Evolutionary conservation across 2,113 vertebrate species (phyloP).

Genomic region (Cnemophilus loriae): DNA sequence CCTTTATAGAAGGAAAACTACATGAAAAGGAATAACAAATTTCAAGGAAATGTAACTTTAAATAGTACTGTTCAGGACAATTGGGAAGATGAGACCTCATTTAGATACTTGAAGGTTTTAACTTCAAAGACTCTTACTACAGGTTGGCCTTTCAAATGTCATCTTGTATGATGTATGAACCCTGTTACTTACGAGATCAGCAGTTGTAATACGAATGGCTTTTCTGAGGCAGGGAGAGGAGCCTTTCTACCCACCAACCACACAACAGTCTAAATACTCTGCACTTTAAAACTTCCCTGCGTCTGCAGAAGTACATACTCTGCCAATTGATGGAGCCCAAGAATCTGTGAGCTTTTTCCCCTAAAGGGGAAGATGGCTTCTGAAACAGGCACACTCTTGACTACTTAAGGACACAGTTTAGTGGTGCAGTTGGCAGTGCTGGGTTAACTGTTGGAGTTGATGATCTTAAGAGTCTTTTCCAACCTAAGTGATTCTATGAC

Average conservation of each 20-base stretch:
- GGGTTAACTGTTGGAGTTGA: background rate
- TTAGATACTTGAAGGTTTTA: background rate
- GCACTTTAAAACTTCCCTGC: background rate
- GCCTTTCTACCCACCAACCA: background rate
- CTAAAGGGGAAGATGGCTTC: background rate
- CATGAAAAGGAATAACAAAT: background rate
- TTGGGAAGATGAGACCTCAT: background rate
- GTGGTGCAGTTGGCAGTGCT: background rate
- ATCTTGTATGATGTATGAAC: background rate
- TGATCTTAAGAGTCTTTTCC: background rate
- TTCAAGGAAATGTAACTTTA: background rate
- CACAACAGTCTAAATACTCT: background rate
- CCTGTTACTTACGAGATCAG: background rate
- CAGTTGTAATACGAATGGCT: background rate
- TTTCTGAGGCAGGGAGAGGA: background rate
- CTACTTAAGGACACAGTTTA: background rate
- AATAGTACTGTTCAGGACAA: background rate
- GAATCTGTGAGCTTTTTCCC: background rate
- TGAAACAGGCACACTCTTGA: background rate
- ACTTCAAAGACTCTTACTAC: background rate
- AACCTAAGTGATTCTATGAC: background rate
- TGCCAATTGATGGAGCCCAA: background rate
- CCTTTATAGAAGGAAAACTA: background rate
- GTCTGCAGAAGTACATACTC: background rate
- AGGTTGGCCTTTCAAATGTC: background rate